Evolutionary conservation across 2,888 invertebrate genomes (phyloP).

Genomic region (Chrysolina haemoptera): DNA sequence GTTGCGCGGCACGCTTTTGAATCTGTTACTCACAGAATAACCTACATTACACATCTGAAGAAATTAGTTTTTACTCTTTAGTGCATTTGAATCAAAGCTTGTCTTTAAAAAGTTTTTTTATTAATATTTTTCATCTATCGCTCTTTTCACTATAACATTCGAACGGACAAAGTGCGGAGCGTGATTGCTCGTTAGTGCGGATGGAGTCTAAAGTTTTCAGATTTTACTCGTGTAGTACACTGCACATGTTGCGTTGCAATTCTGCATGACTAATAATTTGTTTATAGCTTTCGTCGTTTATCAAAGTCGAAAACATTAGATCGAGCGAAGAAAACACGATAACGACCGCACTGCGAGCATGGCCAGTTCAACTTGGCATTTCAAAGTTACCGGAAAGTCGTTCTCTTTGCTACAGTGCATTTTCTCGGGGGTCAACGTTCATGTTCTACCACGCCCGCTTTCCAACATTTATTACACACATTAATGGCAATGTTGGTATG

Average conservation of each 20-base stretch:
- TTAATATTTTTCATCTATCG: too few relatives aligned
- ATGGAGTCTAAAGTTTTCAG: background rate
- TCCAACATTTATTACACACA: constrained; percentile 6
- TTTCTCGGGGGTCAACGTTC: constrained; percentile 29
- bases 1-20: too few relatives aligned
- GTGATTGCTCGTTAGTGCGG: background rate
- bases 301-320: constrained; percentile 14
- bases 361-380: background rate
- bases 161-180: background rate
- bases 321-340: background rate
- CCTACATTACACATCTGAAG: too few relatives aligned
- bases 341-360: background rate
- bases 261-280: background rate
- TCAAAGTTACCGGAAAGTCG: constrained; percentile 26
- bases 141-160: too few relatives aligned
- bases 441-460: constrained; percentile 25
- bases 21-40: too few relatives aligned
- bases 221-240: background rate
- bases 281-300: background rate
- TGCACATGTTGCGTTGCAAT: background rate
- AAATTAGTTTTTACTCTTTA: too few relatives aligned
- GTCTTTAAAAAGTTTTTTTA: too few relatives aligned
- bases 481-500: constrained; percentile 8
- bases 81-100: too few relatives aligned
- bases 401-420: constrained; percentile 17